Evolutionary conservation across 2,113 vertebrate genomes (phyloP).

Genomic region (Ivindomyrus marchei): DNA sequence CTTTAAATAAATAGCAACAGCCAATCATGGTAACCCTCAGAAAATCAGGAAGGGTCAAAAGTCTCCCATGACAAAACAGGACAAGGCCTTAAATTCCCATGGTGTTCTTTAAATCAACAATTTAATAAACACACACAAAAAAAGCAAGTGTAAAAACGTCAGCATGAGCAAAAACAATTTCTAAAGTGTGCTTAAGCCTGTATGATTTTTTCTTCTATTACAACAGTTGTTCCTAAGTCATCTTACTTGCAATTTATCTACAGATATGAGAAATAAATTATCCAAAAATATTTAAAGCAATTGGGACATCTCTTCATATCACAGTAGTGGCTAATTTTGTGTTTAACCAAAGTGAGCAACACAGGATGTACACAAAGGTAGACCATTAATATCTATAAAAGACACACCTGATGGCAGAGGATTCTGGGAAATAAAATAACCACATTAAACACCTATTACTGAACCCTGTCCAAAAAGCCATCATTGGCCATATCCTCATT

Average conservation of each 20-base stretch:
- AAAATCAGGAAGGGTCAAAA: background rate
- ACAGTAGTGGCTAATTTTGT: background rate
- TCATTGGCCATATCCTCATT: background rate
- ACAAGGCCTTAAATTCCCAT: background rate
- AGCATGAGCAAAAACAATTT: background rate
- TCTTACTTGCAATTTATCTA: background rate
- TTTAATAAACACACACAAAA: background rate
- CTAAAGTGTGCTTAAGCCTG: background rate
- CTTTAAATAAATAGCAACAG: background rate
- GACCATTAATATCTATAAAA: background rate
- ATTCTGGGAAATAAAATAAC: background rate
- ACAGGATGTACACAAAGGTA: background rate
- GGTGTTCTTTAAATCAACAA: background rate
- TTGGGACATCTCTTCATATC: background rate
- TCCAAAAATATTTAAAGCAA: background rate
- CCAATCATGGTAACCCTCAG: background rate
- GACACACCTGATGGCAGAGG: background rate
- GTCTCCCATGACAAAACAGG: background rate
- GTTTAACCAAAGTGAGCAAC: background rate
- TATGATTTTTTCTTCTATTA: background rate
- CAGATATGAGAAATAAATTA: background rate
- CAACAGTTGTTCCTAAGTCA: background rate
- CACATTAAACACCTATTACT: background rate
- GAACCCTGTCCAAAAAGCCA: background rate
- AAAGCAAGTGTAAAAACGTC: background rate